Conservation (phyloP, 2,113 vertebrate species). For the Forbesichthys agassizii region DNA sequence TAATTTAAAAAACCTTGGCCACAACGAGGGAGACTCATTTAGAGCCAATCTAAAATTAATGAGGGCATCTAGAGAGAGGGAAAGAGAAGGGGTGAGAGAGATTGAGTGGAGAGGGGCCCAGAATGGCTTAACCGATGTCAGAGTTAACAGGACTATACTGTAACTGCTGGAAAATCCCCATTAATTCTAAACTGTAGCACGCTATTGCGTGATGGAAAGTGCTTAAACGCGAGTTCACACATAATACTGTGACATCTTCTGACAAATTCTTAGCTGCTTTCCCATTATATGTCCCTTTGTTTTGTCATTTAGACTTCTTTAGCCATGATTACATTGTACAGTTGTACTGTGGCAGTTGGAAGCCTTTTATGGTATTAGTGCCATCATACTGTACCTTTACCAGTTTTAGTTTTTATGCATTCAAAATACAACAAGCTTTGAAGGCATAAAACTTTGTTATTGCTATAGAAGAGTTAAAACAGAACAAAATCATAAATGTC, state of each 20-base stretch:
- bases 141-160: constrained; percentile 71
- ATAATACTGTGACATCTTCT: constrained; percentile 27
- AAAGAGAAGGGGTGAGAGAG: neutral
- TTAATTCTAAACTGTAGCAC: constrained; percentile 63
- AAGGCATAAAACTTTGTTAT: too few species aligned
- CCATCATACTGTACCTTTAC: neutral
- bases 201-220: constrained; percentile 38
- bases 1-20: constrained; percentile 73
- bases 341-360: constrained; percentile 24
- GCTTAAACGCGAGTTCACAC: constrained; percentile 55
- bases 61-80: constrained; percentile 71
- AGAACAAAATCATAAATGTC: too few species aligned
- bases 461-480: too few species aligned
- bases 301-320: constrained; percentile 13
- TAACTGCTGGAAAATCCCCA: constrained; percentile 65
- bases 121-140: constrained; percentile 68
- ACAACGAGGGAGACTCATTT: constrained; percentile 76
- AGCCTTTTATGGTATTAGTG: constrained; percentile 1
- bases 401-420: neutral
- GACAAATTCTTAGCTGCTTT: constrained; percentile 33
- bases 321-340: neutral
- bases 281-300: constrained; percentile 29
- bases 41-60: constrained; percentile 79
- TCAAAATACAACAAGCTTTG: too few species aligned
- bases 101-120: constrained; percentile 37